Base-by-base conservation (phyloP, 2,797 vertebrate species). In the Spizella passerina region DNA sequence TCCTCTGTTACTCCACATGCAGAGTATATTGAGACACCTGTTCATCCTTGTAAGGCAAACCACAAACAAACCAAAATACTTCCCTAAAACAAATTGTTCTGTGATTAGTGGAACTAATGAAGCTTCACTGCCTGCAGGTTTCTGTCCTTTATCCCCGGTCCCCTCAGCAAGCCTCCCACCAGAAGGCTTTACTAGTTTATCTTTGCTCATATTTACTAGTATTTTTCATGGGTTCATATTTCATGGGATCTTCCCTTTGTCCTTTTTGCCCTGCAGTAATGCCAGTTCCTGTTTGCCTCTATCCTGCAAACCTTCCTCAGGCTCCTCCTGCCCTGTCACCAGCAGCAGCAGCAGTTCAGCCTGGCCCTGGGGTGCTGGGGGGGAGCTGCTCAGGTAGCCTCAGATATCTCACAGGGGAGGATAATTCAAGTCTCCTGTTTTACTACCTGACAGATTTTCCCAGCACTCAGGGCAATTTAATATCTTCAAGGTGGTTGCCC, bases 101-200 rank as follows among this genome's bases (percentile, higher is more conserved):
- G 64, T 86, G 69, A 90, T 96, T 93, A 94, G 78, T 82, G 71
- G 19, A 88, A 79, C 86, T 83, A 94, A 91, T 81, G 85, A 86
- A 87, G 64, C 79, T 90, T 86, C 46, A 23, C 49, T 77, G 61
- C 60, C 44, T 86, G 39, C 60, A 78, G 30, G 12, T 87, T 88
- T 88, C 69, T 75, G 34, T 72, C 61, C 64, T 57, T 77, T 64
- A 27, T 71, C 52, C 56, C 21, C 2, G 4, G 14, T 70, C 44
- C 23, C 41, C 8, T 85, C 68, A 73, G 75, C 44, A 69, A 10
- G 70, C 52, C 18, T 88, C 46, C 65, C 59, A 79, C 32, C 50
- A 66, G 71, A 56, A 60, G 19, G 23, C 29, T 82, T 80, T 73
- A 44, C 32, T 24, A 4, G 4, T 61, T 90, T 53, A 34, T 85